Evolutionary conservation across 1,140 invertebrate genomes (phyloP), one percentile per base, ranked within the genome.

Genomic region (Zophobas morio): DNA sequence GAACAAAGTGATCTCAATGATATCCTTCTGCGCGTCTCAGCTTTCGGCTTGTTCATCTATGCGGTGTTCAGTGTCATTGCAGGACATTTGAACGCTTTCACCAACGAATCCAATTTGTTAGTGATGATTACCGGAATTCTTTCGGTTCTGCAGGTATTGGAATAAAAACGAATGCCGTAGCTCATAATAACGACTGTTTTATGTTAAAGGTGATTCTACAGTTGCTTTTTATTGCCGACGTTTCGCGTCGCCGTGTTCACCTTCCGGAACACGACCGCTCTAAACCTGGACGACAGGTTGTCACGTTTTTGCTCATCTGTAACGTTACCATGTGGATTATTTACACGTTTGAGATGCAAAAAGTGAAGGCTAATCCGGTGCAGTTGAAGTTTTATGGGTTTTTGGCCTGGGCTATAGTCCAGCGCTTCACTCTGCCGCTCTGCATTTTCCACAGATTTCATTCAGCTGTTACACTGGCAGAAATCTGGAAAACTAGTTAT

Each of bases 401-500:
- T 85, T 90, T 98, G 57, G 93, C 96, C 34, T 99, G 98, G 98
- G 94, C 96, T 40, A 93, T 99, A 78, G 94, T 99, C 35, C 95
- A 97, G 84, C 94, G 96, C 80, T 91, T 98, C 76, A 97, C 96
- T 81, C 89, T 99, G 54, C 98, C 98, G 5, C 91, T 99, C 57
- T 96, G 96, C 89, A 98, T 99, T 85, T 99, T 99, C 91, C 95
- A 96, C 88, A 93, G 96, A 79, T 99, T 99, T 92, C 97, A 99
- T 88, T 98, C 96, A 40, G 96, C 96, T 33, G 96, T 99, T 35
- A 98, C 96, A 88, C 92, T 99, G 78, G 97, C 97, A 79, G 97
- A 99, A 88, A 98, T 99, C 77, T 99, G 98, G 97, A 98, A 98
- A 88, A 98, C 96, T 80, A 97, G 96, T 85, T 99, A 99, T 91